phyloP scores from a whole-genome alignment of 2,797 vertebrate genomes.

The Myiotriccus ornatus region DNA sequence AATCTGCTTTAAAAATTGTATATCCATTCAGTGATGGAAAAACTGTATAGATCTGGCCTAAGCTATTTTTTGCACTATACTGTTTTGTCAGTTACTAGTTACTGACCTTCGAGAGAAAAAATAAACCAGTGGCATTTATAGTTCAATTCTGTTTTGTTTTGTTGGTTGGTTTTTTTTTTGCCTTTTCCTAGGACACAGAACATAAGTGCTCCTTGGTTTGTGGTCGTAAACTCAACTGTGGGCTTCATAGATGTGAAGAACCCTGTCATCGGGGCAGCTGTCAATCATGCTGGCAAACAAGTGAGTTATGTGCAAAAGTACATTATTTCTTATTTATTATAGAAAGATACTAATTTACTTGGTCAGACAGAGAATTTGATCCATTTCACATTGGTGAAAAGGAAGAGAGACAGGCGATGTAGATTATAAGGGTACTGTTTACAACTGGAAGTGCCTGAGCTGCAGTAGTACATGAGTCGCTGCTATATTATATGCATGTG shows the following conservation, averaged over 20 bases:
- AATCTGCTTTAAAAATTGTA: background rate
- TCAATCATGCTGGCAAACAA: conserved; percentile 96
- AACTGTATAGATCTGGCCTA: background rate
- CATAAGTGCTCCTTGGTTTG: conserved; percentile 94
- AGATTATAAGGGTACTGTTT: background rate
- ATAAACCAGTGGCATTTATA: background rate
- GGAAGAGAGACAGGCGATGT: background rate
- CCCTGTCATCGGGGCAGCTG: conserved; percentile 96
- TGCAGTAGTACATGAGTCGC: background rate
- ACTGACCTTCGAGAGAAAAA: background rate
- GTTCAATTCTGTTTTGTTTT: background rate
- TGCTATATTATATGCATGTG: background rate
- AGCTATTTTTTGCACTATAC: background rate
- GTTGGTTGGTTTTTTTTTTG: conserved; percentile 16
- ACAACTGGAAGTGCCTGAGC: background rate
- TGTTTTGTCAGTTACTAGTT: background rate
- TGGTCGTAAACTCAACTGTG: conserved; percentile 94
- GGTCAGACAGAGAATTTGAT: background rate
- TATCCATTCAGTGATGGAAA: background rate
- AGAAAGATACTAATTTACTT: background rate
- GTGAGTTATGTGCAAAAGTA: conserved; percentile 75
- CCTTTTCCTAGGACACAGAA: conserved; percentile 79
- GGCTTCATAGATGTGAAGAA: conserved; percentile 95
- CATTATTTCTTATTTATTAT: background rate
- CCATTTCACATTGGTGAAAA: background rate